Conservation (phyloP, 2,113 vertebrate species). For the Tichodroma muraria region DNA sequence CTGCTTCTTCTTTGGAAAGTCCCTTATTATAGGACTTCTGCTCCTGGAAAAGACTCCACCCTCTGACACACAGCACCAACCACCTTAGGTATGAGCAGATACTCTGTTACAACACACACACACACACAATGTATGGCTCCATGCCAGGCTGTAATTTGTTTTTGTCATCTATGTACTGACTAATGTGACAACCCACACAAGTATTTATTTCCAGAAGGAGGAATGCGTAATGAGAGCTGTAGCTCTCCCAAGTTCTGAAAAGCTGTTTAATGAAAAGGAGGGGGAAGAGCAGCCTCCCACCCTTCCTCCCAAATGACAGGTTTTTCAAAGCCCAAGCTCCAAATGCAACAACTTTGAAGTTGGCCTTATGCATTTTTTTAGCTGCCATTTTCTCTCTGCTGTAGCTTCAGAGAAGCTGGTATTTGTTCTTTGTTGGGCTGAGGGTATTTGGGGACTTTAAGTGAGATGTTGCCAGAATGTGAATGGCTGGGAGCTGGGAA, state of each 20-base stretch:
- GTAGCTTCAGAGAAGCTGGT: background rate
- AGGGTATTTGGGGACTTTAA: background rate
- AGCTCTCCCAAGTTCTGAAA: constrained; percentile 39
- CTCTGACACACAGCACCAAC: background rate
- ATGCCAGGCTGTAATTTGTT: constrained; percentile 47
- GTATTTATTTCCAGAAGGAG: constrained; percentile 62
- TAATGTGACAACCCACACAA: constrained; percentile 59
- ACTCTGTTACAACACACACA: background rate
- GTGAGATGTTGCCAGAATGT: background rate
- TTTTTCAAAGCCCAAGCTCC: constrained; percentile 34
- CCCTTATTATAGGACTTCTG: background rate
- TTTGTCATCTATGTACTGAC: constrained; percentile 54
- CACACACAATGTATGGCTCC: background rate
- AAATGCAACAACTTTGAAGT: constrained; percentile 47
- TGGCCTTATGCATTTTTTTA: background rate
- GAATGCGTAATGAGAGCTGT: constrained; percentile 45
- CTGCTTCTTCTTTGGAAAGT: constrained; percentile 19
- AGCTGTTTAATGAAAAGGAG: constrained; percentile 32
- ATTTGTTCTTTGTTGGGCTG: background rate
- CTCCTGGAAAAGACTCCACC: background rate
- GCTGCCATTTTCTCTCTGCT: constrained; percentile 14
- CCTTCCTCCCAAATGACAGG: constrained; percentile 27
- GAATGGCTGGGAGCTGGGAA: background rate
- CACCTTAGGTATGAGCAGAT: background rate
- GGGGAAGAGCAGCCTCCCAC: constrained; percentile 22